These are phyloP conservation scores for Ivindomyrus marchei DNA, from an alignment of 2,113 vertebrate species.

Conservation along the genomic window DNA sequence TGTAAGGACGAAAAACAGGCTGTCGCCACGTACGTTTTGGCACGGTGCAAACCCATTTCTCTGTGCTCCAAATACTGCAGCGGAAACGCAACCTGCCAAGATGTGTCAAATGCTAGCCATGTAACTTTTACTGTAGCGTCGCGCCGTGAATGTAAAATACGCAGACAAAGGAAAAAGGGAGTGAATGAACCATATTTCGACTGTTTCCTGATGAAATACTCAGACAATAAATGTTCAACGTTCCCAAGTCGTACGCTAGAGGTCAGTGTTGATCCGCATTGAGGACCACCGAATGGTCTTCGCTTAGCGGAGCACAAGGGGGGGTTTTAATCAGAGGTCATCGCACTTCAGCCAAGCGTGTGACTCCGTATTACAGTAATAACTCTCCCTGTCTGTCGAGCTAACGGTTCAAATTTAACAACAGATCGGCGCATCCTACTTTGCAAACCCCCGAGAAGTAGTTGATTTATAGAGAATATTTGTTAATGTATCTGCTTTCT, in stretches of 20 bases:
- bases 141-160: background rate
- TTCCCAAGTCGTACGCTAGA: constrained; percentile 45
- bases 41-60: background rate
- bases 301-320: background rate
- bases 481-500: background rate
- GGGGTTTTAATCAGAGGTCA: constrained; percentile 9
- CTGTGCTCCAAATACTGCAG: background rate
- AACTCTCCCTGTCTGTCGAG: background rate
- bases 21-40: background rate
- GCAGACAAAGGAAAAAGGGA: background rate
- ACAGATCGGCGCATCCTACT: background rate
- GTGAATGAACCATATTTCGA: background rate
- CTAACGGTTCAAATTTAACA: background rate
- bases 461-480: background rate
- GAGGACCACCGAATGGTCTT: background rate
- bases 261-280: constrained; percentile 54
- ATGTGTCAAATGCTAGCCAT: background rate
- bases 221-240: background rate
- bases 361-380: background rate
- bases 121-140: background rate
- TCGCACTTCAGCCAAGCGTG: constrained; percentile 10
- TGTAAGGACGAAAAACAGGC: background rate
- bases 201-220: background rate
- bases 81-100: background rate
- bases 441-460: background rate